Percentiles rank a stretch among this genome's conserved stretches.
Evolutionary conservation across 2,113 vertebrate genomes (phyloP).

Genomic region (Mesocricetus auratus): DNA sequence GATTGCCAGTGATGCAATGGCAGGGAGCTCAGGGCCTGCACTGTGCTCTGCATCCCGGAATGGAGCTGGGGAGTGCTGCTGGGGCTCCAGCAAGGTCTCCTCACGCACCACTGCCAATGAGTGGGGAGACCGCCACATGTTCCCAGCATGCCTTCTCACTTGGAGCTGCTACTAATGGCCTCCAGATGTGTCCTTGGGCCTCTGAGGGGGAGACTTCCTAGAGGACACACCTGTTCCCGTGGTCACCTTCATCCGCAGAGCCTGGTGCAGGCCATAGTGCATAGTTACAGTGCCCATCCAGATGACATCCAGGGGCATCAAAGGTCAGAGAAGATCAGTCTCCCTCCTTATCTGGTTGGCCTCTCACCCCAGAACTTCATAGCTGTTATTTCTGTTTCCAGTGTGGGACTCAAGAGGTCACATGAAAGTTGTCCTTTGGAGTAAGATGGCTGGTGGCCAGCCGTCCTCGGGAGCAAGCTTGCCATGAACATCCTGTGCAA

Average conservation of each 20-base stretch:
- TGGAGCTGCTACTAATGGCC: conserved; percentile 75
- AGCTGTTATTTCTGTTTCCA: not conserved
- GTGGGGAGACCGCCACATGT: conserved; percentile 70
- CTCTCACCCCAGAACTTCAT: not conserved
- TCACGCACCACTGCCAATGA: not conserved
- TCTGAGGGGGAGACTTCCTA: conserved; percentile 38
- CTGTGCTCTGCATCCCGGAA: not conserved
- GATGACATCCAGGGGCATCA: not conserved
- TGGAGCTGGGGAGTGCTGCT: not conserved
- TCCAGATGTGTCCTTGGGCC: conserved; percentile 77
- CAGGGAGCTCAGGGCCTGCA: rapidly evolving
- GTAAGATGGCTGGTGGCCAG: not conserved
- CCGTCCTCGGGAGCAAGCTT: not conserved
- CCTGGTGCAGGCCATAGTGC: not conserved
- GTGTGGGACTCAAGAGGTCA: not conserved
- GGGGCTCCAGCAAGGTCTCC: conserved; percentile 63
- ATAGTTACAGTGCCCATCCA: not conserved
- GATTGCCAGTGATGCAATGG: not conserved
- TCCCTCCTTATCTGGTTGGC: not conserved
- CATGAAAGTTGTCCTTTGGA: not conserved
- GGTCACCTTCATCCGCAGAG: conserved; percentile 67
- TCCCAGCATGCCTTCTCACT: conserved; percentile 70
- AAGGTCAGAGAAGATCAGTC: not conserved
- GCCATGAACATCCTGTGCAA: not conserved
- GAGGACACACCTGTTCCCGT: conserved; percentile 46